Base-by-base conservation (phyloP, 1,140 invertebrate genomes). In the Ditylenchus dipsaci region DNA sequence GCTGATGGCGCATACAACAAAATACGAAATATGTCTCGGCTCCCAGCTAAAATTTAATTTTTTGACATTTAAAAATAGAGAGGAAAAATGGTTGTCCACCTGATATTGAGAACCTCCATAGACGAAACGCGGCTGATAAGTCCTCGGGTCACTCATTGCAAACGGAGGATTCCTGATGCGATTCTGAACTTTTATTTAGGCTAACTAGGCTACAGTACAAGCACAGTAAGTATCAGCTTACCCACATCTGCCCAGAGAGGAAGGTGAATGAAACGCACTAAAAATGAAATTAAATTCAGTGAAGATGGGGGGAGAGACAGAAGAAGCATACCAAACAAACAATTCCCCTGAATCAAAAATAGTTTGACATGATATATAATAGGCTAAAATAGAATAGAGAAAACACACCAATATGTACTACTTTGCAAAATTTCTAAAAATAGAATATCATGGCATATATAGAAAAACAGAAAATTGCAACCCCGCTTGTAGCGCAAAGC, bases 171-270 rank as follows among this genome's bases (percentile, higher is more conserved):
- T 91, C 82, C 95, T 88, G 64, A 99, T 99, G 81, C 97, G 95
- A 86, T 98, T 98, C 95, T 98, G 95, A 0, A 95, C 95, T 7
- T 94, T 95, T n/a, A 91, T 91, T 92, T 98, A 97, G 19, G 90
- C 90, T 82, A 98, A 92, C 73, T 92, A 92, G 78, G 97, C 91
- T 73, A 91, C 89, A 86, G 90, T 77, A 29, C 85, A 85, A 65
- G 67, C 23, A 30, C 5, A n/a, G 57, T 7, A 23, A 49, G 62
- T 61, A 5, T 57, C 38, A 60, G 11, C 30, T 3, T 63, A 66
- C 56, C 15, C 53, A 38, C 33, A 38, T 38, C 33, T 38, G 33
- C 3, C 33, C 33, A 5, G 33, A 38, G 33, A 38, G 33, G 11
- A 38, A 38, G 33, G 11, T 38, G 33, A 38, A 38, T 11, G 33